Evolutionary conservation across 2,888 invertebrate genomes (phyloP).

Genomic region (Athrips mouffetella): DNA sequence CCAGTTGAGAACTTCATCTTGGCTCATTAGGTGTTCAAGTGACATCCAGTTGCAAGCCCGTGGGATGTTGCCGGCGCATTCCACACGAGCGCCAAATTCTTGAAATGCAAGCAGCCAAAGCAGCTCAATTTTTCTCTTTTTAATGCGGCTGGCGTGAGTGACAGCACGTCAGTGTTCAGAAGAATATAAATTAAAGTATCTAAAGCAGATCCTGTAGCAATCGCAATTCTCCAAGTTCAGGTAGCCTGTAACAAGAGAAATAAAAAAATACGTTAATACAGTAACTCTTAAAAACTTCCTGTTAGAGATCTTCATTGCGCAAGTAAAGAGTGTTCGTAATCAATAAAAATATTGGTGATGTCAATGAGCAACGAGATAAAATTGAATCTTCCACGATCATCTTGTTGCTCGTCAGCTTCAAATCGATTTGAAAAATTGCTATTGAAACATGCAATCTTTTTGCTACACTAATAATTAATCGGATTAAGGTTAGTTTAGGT

Average conservation of each 20-base stretch:
- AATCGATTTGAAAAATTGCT: not conserved
- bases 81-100: conserved; percentile 46
- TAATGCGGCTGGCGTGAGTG: conserved; percentile 18
- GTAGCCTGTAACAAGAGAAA: conserved; percentile 13
- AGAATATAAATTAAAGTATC: not conserved
- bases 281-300: not conserved
- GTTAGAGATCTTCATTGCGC: not conserved
- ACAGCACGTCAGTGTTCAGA: conserved; percentile 26
- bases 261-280: no score
- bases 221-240: not conserved
- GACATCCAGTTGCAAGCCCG: conserved; percentile 63
- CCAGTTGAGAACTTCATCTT: conserved; percentile 81
- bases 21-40: conserved; percentile 55
- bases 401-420: not conserved
- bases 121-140: not conserved
- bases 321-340: not conserved
- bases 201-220: not conserved
- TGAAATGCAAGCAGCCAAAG: no score
- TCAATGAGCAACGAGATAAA: not conserved
- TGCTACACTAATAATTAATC: conserved; percentile 5
- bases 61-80: conserved; percentile 69
- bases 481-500: not conserved
- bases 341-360: conserved; percentile 5
- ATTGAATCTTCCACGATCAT: not conserved
- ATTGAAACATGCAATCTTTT: not conserved